Evolutionary conservation across 1,140 invertebrate genomes (phyloP), one percentile per base, ranked within the genome.

Genomic region (Pomacea maculata): DNA sequence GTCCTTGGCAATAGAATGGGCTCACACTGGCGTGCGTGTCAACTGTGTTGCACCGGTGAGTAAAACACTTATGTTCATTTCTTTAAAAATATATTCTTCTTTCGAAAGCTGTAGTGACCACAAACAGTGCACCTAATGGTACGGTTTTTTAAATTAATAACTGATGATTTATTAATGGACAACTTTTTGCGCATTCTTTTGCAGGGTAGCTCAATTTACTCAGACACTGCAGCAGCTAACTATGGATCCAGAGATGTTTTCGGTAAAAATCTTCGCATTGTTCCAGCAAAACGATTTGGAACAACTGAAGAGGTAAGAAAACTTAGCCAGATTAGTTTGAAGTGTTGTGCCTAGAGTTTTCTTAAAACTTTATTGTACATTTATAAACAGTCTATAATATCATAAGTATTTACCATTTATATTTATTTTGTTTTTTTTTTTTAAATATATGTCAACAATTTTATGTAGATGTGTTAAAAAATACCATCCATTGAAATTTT

Each of bases 1-100:
- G 85, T 88, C 89, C 68, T 80, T 93, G 83, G 88, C 93, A 19
- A 85, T 93, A 25, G 93, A 93, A 85, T 93, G 93, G 93, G 92
- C 92, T 15, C 55, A 88, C 4, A 80, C 88, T 85, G 93, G 93
- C 7, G 90, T 93, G 6, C 85, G 93, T 61, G 86, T 93, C 34
- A 93, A 93, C 83, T 85, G 88, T 78, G 91, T 93, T 9, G 92
- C 92, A 54, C 92, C 92, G 14, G 92, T 92, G 85, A 91, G 89
- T 87, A 34, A 25, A 17, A 12, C 45, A 29, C n/a, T 21, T 8
- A 14, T 17, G 11, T 11, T 11, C 11, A 17, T 61, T 61, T 61
- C 15, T 11, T 61, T 61, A 61, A 14, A 17, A 14, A 61, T 9
- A 17, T 8, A 2, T 2, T 61, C 57, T 1, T 6, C 9, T 61